Evolutionary conservation across 2,113 vertebrate species (phyloP), one percentile per base, ranked within the genome.

Genomic region (Entomyzon cyanotis): DNA sequence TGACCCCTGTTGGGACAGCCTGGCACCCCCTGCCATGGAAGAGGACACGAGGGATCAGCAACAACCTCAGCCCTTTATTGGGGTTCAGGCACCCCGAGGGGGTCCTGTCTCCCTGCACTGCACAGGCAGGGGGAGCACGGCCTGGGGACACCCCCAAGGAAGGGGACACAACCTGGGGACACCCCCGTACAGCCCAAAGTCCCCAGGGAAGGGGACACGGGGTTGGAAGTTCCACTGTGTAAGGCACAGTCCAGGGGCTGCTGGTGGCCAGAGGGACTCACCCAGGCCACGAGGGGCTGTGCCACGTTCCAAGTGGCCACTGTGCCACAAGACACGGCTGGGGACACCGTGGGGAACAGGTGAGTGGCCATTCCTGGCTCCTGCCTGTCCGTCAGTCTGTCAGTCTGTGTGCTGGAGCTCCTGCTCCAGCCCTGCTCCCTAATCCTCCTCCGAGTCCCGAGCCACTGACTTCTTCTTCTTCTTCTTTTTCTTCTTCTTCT

Each of bases 391-490:
- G 4, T 74, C 14, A 6, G 41, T 63, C 69, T n/a, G 2, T 3
- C 5, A 59, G 84, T 82, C 76, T 5, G 0, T 2, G 1, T 5
- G 60, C 52, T 14, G 35, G 47, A 27, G 49, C 58, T 3, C 23
- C n/a, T 1, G 19, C 64, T 28, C 42, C 58, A 17, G 53, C 65
- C 15, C 3, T 5, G 58, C 27, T 46, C 47, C 25, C 31, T 95
- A 97, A 47, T 95, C 93, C 64, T 97, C 94, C 60, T 95, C 67
- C 0, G n/a, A 37, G 35, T 93, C 96, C 53, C 2, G 83, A 2
- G 87, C 46, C 2, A 0, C 70, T 15, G 76, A 68, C 50, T 93
- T 97, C 87, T 94, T 94, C 95, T 94, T 96, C 76, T 84, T 96
- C 28, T 95, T 96, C 18, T 76, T 96, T 15, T 91, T 95, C 8